Evolutionary conservation across 2,888 invertebrate genomes (phyloP), one percentile per base, ranked within the genome.

Genomic region (Rutpela maculata): DNA sequence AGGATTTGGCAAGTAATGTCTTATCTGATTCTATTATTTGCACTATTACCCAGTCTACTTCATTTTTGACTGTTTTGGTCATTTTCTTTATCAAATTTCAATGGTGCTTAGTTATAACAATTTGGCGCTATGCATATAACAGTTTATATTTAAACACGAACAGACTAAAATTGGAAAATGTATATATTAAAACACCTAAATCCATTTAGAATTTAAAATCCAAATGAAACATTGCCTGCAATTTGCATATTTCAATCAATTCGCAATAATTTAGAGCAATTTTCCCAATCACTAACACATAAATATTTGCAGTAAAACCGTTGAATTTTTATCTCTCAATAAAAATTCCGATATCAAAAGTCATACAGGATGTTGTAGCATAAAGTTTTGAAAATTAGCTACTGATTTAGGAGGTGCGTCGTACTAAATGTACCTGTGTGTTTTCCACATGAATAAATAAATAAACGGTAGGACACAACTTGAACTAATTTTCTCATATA

Each of bases 201-300:
- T 50, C 5, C 50, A 17, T 50, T 50, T 50, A 50, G 15, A 15
- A 50, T 50, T 50, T 15, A 50, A 50, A 50, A 50, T 50, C 50
- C 15, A 50, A 50, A 50, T 50, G 15, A 50, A 50, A 50, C 15
- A 50, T 50, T 50, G 50, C 7, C 12, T n/a, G 15, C 15, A 43
- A 50, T 50, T 50, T 50, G 50, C 50, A 50, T 50, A 50, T 50
- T 50, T 50, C 50, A 50, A 50, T 50, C 50, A 50, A 50, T 50
- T 4, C n/a, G 15, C n/a, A n/a, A 15, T 50, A n/a, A 50, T 50
- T 50, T n/a, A 50, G n/a, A 50, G 50, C n/a, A 50, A n/a, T 50
- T 50, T 15, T 11, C 15, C 15, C 43, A 43, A 43, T 43, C 43
- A 43, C 43, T 43, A 43, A 15, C 43, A 43, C 43, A 43, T 43